Evolutionary conservation across 2,888 invertebrate genomes (phyloP).

Genomic region (Oscheius myriophilus): DNA sequence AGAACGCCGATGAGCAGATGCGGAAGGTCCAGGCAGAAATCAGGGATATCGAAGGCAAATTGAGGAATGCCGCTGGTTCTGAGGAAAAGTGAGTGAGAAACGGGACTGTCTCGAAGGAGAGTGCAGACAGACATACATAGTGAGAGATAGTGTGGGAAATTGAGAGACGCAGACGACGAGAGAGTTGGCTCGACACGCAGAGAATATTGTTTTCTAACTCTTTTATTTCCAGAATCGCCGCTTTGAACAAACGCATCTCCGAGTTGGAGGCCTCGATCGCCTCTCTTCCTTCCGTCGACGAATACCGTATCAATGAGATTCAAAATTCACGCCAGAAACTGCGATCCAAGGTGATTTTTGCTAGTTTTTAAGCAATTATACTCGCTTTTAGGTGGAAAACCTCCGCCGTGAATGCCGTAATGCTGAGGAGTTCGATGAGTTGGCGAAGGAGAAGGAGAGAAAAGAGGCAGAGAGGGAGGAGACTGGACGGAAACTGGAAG

Average conservation of each 20-base stretch:
- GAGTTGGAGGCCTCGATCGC: neutral
- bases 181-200: too few relatives aligned
- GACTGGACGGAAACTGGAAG: conserved; percentile 14
- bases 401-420: conserved; percentile 28
- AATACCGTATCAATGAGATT: neutral
- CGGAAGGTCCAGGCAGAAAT: conserved; percentile 30
- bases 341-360: neutral
- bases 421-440: conserved; percentile 32
- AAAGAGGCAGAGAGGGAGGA: conserved; percentile 11
- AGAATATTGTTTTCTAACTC: neutral
- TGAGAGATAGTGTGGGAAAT: too few relatives aligned
- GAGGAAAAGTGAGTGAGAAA: conserved; percentile 24
- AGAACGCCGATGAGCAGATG: too few relatives aligned
- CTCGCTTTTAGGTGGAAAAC: conserved; percentile 24
- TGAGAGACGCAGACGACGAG: too few relatives aligned
- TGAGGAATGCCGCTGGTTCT: conserved; percentile 30
- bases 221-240: neutral
- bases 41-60: conserved; percentile 24
- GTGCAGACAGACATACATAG: too few relatives aligned
- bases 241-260: neutral
- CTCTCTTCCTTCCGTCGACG: neutral
- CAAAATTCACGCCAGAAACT: neutral
- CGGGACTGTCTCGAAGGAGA: too few relatives aligned
- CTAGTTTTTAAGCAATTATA: neutral
- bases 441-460: conserved; percentile 32